phyloP scores from a whole-genome alignment of 2,888 invertebrate species.

The Brachyptera risi region DNA sequence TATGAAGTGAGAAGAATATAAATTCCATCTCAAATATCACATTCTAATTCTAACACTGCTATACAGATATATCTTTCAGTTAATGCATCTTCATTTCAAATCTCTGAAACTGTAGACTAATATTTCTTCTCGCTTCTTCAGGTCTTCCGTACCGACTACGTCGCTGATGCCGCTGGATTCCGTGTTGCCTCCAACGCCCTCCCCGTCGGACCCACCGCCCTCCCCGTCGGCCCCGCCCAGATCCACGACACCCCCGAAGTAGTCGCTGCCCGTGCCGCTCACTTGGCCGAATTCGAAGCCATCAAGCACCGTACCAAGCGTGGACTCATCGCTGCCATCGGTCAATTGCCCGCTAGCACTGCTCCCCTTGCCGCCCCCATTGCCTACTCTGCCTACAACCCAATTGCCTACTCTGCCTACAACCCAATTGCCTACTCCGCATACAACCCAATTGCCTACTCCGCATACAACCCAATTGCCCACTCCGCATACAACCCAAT shows the following conservation, averaged over 20 bases:
- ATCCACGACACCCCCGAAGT: constrained; percentile 38
- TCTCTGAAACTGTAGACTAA: not conserved
- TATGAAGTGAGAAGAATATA: too few species aligned
- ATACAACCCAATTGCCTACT: constrained; percentile 19
- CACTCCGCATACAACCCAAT: constrained; percentile 25
- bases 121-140: not conserved
- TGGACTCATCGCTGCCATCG: constrained; percentile 22
- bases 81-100: too few species aligned
- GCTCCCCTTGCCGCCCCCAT: constrained; percentile 25
- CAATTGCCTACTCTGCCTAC: constrained; percentile 18
- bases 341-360: constrained; percentile 24
- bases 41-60: too few species aligned
- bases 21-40: too few species aligned
- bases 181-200: constrained; percentile 41
- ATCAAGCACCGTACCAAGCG: constrained; percentile 34
- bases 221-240: constrained; percentile 28
- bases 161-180: constrained; percentile 40
- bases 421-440: constrained; percentile 17
- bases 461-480: constrained; percentile 24
- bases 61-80: too few species aligned
- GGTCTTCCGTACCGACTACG: constrained; percentile 39
- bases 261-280: constrained; percentile 35
- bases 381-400: constrained; percentile 24
- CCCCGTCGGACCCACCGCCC: constrained; percentile 35
- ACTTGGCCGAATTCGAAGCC: constrained; percentile 35